Conservation (phyloP, 2,888 invertebrate species). For the Caenorhabditis afra region DNA sequence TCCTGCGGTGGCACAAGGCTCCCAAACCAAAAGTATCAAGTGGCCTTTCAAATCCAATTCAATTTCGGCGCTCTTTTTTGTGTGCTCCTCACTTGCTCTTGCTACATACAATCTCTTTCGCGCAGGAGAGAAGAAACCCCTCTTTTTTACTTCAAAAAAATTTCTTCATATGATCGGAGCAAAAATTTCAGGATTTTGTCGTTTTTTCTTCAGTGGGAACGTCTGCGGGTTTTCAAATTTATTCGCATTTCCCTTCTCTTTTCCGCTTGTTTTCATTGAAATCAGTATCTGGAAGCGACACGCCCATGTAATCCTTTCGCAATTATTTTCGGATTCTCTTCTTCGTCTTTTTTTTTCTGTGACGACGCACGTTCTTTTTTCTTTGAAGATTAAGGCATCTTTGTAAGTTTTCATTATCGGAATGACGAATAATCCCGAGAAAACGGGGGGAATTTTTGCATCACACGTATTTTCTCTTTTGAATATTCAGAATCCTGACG, state of each 20-base stretch:
- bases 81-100: conserved; percentile 20
- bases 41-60: conserved; percentile 60
- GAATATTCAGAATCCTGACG: conserved; percentile 28
- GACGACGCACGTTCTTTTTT: not conserved
- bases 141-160: conserved; percentile 7
- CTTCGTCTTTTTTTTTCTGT: not conserved
- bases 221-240: no score
- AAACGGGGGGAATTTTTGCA: no score
- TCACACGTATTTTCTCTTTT: not conserved
- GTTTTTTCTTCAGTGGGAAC: no score
- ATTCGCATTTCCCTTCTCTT: not conserved
- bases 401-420: conserved; percentile 3
- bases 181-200: no score
- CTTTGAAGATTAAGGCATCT: conserved; percentile 1
- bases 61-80: conserved; percentile 56
- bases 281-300: not conserved
- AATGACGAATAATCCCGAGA: conserved; percentile 6
- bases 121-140: conserved; percentile 7
- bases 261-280: conserved; percentile 8
- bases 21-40: conserved; percentile 62
- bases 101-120: conserved; percentile 23
- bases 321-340: conserved; percentile 4
- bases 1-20: conserved; percentile 23
- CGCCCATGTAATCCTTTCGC: not conserved
- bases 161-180: no score